These are phyloP conservation scores for Muntiacus muntjak DNA, from an alignment of 2,113 vertebrate genomes.

Conservation along the genomic window DNA sequence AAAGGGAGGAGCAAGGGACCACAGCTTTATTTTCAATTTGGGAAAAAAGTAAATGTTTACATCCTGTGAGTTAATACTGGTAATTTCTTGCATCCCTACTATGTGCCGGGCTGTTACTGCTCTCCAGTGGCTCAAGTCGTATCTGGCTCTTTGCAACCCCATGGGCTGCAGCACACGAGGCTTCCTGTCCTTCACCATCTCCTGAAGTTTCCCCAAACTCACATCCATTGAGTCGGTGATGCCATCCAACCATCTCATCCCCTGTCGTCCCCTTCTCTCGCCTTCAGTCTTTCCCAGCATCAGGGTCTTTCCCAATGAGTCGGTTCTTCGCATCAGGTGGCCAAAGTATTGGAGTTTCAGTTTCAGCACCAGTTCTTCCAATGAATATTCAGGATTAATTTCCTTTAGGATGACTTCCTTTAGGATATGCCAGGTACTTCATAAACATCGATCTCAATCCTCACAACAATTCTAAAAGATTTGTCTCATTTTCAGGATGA, in stretches of 20 bases:
- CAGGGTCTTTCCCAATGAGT: neutral
- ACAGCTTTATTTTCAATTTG: neutral
- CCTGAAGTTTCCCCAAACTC: neutral
- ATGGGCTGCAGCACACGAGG: neutral
- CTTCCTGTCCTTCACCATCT: neutral
- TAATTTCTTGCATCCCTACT: neutral
- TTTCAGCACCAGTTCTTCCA: neutral
- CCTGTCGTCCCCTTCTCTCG: fast-evolving
- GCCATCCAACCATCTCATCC: neutral
- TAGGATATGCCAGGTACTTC: neutral
- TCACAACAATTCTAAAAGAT: neutral
- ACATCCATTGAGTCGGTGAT: fast-evolving
- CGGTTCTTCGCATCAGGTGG: neutral
- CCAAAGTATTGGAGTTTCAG: neutral
- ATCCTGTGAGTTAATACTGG: neutral
- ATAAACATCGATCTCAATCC: neutral
- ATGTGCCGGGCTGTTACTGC: neutral
- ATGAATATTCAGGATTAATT: neutral
- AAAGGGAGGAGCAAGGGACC: neutral
- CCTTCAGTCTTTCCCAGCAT: neutral
- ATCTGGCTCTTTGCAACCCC: neutral
- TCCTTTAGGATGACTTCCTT: neutral
- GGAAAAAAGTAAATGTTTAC: neutral
- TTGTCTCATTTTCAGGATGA: neutral
- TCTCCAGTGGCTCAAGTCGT: neutral